Conservation (phyloP, 2,888 invertebrate species). For the Cistogaster globosa region DNA sequence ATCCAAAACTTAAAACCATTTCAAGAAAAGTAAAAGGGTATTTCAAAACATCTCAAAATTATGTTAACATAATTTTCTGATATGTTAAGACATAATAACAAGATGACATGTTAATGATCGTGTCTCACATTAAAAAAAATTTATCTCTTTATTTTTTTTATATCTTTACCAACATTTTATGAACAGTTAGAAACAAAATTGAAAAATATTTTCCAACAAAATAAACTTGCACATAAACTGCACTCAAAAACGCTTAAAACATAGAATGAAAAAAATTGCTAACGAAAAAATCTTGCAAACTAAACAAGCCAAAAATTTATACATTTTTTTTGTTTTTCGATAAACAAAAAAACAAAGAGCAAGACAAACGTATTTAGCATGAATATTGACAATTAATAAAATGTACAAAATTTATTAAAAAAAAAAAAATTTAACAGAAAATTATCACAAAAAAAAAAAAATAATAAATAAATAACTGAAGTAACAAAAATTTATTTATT, state of each 20-base stretch:
- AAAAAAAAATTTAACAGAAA: constrained; percentile 9
- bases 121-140: neutral
- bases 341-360: constrained; percentile 44
- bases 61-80: too few species aligned
- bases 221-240: constrained; percentile 27
- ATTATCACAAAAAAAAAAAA: constrained; percentile 6
- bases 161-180: constrained; percentile 38
- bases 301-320: constrained; percentile 60
- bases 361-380: constrained; percentile 69
- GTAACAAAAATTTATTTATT: too few species aligned
- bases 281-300: constrained; percentile 64
- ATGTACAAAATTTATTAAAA: neutral
- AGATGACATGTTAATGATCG: too few species aligned
- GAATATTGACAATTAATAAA: constrained; percentile 26
- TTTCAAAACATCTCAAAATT: too few species aligned
- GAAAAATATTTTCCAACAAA: constrained; percentile 16
- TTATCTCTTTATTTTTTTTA: constrained; percentile 13
- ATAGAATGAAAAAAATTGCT: constrained; percentile 34
- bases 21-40: too few species aligned
- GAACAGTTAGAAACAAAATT: neutral
- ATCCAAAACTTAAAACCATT: too few species aligned
- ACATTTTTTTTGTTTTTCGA: constrained; percentile 10
- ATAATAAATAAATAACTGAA: too few species aligned
- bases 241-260: constrained; percentile 61
- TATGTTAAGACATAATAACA: too few species aligned